These are phyloP conservation scores for Symphodus melops DNA, from an alignment of 2,113 vertebrate genomes.

Conservation along the genomic window DNA sequence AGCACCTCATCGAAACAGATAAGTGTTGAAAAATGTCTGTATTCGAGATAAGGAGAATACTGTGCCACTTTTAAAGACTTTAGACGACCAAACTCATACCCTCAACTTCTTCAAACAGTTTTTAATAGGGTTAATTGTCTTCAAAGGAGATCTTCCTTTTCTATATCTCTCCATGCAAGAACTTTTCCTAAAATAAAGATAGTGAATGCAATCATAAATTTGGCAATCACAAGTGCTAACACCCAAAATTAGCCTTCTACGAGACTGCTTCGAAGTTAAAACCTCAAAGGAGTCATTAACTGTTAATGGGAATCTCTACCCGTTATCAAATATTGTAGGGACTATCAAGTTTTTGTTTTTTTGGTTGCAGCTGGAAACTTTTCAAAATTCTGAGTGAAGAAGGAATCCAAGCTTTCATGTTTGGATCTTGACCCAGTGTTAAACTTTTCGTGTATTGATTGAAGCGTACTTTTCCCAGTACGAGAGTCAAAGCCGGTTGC, in stretches of 20 bases:
- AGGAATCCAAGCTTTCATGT: neutral
- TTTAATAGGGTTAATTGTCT: slow-evolving; percentile 2
- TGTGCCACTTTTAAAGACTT: slow-evolving; percentile 1
- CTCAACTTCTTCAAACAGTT: neutral
- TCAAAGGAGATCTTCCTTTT: slow-evolving; percentile 5
- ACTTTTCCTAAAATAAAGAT: neutral
- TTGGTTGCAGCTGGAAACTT: neutral
- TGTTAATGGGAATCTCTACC: neutral
- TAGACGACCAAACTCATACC: neutral
- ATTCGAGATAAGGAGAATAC: neutral
- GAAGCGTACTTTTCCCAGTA: slow-evolving; percentile 6
- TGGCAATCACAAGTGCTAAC: slow-evolving; percentile 5
- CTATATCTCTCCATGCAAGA: neutral
- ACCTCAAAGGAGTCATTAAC: slow-evolving; percentile 32
- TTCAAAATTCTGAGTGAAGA: neutral
- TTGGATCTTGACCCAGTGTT: neutral
- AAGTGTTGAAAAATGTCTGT: neutral
- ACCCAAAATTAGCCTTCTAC: slow-evolving; percentile 3
- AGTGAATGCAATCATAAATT: slow-evolving; percentile 16
- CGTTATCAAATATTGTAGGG: slow-evolving; percentile 2
- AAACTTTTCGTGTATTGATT: slow-evolving; percentile 16
- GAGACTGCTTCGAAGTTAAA: neutral
- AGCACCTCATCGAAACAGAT: slow-evolving; percentile 27
- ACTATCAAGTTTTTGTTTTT: slow-evolving; percentile 9
- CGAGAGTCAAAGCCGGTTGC: slow-evolving; percentile 12